Conservation (phyloP, 2,797 vertebrate species). For the Pipistrellus nathusii region DNA sequence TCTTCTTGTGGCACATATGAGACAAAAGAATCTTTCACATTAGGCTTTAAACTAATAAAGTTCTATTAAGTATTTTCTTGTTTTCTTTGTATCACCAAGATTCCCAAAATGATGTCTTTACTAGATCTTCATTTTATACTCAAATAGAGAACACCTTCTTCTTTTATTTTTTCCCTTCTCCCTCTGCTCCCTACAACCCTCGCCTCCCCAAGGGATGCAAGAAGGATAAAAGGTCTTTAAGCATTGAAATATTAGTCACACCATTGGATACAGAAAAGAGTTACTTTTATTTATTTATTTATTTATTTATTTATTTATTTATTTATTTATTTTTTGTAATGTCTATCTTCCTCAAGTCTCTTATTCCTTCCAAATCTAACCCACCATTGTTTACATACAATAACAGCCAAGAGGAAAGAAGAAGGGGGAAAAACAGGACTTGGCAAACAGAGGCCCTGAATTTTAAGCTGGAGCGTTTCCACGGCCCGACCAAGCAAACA, state of each 20-base stretch:
- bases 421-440: neutral
- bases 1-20: neutral
- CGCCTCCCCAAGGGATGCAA: neutral
- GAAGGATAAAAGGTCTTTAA: slow-evolving; percentile 12
- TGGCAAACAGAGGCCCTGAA: neutral
- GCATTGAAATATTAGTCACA: neutral
- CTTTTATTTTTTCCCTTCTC: neutral
- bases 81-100: neutral
- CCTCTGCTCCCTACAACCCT: neutral
- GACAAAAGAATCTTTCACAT: neutral
- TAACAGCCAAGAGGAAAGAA: neutral
- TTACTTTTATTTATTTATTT: neutral
- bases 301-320: neutral
- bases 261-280: neutral
- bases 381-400: neutral
- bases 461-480: slow-evolving; percentile 16
- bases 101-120: slow-evolving; percentile 15
- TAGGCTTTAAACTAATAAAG: neutral
- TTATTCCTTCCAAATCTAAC: slow-evolving; percentile 54
- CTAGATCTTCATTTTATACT: neutral
- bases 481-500: neutral
- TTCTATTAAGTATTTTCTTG: neutral
- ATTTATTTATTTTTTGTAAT: slow-evolving; percentile 21
- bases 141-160: neutral
- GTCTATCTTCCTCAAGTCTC: slow-evolving; percentile 9